A percentile compares a stretch with the other conserved stretches of the same genome.
These are phyloP conservation scores for Cheilosia pagana DNA, from an alignment of 2,888 invertebrate genomes.

Conservation along the genomic window DNA sequence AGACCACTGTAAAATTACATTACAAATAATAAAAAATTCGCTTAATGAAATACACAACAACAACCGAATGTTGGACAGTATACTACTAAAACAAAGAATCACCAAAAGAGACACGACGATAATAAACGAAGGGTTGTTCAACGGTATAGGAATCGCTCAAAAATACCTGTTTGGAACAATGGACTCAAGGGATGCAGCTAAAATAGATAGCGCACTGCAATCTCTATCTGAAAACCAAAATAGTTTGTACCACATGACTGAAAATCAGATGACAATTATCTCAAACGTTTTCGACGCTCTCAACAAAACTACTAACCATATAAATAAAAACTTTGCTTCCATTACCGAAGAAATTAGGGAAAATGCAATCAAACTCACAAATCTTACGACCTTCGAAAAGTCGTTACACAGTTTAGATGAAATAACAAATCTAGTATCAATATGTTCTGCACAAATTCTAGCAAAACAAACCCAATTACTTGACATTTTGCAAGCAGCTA, in stretches of 20 bases:
- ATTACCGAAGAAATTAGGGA: not conserved
- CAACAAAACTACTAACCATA: slow-evolving; percentile 2
- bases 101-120: not conserved
- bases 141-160: slow-evolving; percentile 7
- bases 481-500: too few species aligned
- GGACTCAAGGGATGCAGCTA: slow-evolving; percentile 1
- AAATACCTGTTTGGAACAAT: slow-evolving; percentile 15
- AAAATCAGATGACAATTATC: too few species aligned
- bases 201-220: slow-evolving; percentile 12
- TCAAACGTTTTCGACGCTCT: slow-evolving; percentile 4
- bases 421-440: too few species aligned
- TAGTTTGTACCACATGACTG: too few species aligned
- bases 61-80: slow-evolving; percentile 5
- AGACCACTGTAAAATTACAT: slow-evolving; percentile 1
- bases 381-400: slow-evolving; percentile 2
- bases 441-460: too few species aligned
- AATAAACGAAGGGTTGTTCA: slow-evolving; percentile 1
- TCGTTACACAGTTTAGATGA: too few species aligned
- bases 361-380: slow-evolving; percentile 5
- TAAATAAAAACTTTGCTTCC: slow-evolving; percentile 15
- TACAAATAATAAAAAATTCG: not conserved
- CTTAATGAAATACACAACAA: slow-evolving; percentile 11
- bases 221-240: not conserved
- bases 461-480: too few species aligned
- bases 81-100: slow-evolving; percentile 11